A percentile compares a stretch with the other conserved stretches of the same genome.
Conservation (phyloP, 1,140 invertebrate species). For the Dendrolimus kikuchii region DNA sequence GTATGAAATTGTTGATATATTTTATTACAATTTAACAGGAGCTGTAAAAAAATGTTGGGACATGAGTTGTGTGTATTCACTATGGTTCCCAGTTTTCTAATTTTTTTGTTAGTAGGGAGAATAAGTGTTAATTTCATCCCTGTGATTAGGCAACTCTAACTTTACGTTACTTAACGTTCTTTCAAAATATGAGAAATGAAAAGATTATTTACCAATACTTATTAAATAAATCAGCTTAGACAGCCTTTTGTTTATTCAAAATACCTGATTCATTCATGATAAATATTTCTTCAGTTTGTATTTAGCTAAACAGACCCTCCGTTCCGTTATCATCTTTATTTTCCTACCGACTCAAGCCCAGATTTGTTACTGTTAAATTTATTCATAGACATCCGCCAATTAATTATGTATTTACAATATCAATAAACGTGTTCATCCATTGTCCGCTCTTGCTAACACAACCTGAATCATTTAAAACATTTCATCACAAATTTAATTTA, state of each 20-base stretch:
- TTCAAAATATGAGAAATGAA: too few relatives aligned
- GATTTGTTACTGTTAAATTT: slow-evolving; percentile 21
- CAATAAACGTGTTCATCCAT: background rate
- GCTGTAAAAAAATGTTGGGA: too few relatives aligned
- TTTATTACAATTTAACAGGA: too few relatives aligned
- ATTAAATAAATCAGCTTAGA: background rate
- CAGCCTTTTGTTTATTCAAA: background rate
- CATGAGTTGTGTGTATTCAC: too few relatives aligned
- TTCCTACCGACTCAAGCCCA: slow-evolving; percentile 14
- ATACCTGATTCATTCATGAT: background rate
- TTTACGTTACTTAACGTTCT: too few relatives aligned
- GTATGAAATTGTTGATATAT: too few relatives aligned
- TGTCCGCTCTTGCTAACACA: background rate
- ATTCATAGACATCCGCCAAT: slow-evolving; percentile 5
- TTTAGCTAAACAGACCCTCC: slow-evolving; percentile 19
- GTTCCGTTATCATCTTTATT: slow-evolving; percentile 14
- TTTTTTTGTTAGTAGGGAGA: too few relatives aligned
- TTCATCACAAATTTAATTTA: too few relatives aligned
- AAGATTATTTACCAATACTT: too few relatives aligned
- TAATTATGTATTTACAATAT: slow-evolving; percentile 1
- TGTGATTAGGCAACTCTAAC: too few relatives aligned
- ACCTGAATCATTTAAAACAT: background rate
- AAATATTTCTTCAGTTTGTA: slow-evolving; percentile 24
- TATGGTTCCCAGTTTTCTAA: too few relatives aligned
- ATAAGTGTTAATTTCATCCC: too few relatives aligned